phyloP scores from a whole-genome alignment of 2,888 invertebrate species.

The Aleiodes leptofemur region DNA sequence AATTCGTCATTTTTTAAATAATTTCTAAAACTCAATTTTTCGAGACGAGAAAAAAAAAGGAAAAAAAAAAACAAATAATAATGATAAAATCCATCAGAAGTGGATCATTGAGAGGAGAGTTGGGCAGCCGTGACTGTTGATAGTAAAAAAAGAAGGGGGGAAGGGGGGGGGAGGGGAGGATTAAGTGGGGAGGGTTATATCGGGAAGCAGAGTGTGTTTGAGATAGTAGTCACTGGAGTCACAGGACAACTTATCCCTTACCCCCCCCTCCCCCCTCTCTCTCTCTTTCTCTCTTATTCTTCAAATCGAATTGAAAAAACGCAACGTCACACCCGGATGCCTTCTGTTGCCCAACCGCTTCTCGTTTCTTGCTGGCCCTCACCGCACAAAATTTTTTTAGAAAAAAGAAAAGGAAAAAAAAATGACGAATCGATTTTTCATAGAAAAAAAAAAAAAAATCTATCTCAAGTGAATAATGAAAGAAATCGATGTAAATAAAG shows the following conservation, averaged over 20 bases:
- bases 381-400: conserved; percentile 4
- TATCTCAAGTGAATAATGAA: not conserved
- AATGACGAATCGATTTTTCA: conserved; percentile 70
- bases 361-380: conserved; percentile 42
- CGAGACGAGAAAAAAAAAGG: no score
- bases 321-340: conserved; percentile 69
- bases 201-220: conserved; percentile 8
- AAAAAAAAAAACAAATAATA: no score
- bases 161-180: not conserved
- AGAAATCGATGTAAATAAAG: not conserved
- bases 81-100: no score
- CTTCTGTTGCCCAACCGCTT: conserved; percentile 65
- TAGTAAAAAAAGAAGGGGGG: not conserved
- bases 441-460: not conserved
- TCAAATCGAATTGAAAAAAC: conserved; percentile 60
- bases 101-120: conserved; percentile 9
- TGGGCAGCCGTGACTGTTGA: not conserved
- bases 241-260: conserved; percentile 23
- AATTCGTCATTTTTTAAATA: no score
- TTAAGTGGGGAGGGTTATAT: conserved; percentile 6
- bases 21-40: no score
- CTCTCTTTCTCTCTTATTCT: conserved; percentile 39
- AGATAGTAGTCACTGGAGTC: conserved; percentile 13
- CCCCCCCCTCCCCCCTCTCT: conserved; percentile 37
- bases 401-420: conserved; percentile 58